These are phyloP conservation scores for Telmatherina bonti DNA, from an alignment of 2,797 vertebrate species.

Conservation along the genomic window DNA sequence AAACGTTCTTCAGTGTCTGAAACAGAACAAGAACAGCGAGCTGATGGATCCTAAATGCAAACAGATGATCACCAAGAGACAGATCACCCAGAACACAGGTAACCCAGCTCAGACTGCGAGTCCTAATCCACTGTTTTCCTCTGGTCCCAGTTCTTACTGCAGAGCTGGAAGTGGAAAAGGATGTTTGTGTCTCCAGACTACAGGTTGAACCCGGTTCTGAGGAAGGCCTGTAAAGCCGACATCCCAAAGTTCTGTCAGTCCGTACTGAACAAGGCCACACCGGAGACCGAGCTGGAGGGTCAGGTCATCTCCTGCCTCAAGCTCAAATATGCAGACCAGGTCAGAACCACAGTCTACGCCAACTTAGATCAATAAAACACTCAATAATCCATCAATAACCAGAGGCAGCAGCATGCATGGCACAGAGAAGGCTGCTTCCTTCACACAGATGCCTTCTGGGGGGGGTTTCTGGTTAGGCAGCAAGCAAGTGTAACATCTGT, in stretches of 20 bases:
- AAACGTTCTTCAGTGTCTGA: constrained; percentile 93
- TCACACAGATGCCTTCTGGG: too few species aligned
- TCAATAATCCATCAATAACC: too few species aligned
- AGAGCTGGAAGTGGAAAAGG: too few species aligned
- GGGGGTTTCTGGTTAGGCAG: too few species aligned
- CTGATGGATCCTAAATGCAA: constrained; percentile 99
- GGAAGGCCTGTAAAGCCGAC: constrained; percentile 96
- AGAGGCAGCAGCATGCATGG: too few species aligned
- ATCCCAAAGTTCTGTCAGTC: constrained; percentile 96
- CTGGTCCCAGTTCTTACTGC: too few species aligned
- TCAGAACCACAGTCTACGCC: too few species aligned
- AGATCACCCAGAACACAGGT: constrained; percentile 98
- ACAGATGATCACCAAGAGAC: constrained; percentile 98
- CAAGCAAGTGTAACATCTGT: too few species aligned
- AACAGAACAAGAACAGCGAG: constrained; percentile 98
- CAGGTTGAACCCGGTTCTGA: constrained; percentile 92
- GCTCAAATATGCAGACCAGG: constrained; percentile 95
- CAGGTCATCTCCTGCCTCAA: constrained; percentile 96
- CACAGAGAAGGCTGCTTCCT: too few species aligned
- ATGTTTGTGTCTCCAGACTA: constrained; percentile 83
- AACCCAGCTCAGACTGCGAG: not conserved
- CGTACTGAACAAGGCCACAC: constrained; percentile 90
- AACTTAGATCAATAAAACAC: too few species aligned
- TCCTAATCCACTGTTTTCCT: not conserved
- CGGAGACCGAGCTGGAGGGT: constrained; percentile 93